Conservation (phyloP, 1,140 invertebrate species). For the Conus betulinus region DNA sequence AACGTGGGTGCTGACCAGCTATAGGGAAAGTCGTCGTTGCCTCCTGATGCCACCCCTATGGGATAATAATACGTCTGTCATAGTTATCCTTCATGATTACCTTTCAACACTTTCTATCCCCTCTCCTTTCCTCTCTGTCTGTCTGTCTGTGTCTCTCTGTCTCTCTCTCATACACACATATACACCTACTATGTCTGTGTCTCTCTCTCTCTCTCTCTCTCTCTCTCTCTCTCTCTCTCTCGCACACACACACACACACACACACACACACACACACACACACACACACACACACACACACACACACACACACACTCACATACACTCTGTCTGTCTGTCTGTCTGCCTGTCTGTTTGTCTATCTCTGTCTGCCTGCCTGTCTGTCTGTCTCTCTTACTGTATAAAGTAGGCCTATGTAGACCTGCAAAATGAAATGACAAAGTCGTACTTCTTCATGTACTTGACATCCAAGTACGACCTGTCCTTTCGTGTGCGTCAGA, state of each 20-base stretch:
- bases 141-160: background rate
- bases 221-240: background rate
- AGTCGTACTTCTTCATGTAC: no score
- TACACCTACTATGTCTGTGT: background rate
- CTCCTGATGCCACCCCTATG: slow-evolving; percentile 84
- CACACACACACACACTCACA: background rate
- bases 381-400: no score
- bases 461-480: no score
- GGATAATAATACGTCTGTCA: background rate
- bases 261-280: background rate
- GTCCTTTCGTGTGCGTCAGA: no score
- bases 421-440: no score
- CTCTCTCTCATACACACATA: background rate
- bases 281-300: background rate
- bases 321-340: no score
- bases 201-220: background rate
- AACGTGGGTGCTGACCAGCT: slow-evolving; percentile 87
- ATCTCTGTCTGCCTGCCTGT: no score
- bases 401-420: no score
- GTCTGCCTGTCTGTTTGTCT: no score
- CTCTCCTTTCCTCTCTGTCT: background rate
- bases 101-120: background rate
- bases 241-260: background rate
- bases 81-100: background rate
- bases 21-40: slow-evolving; percentile 87